Conservation (phyloP, 2,113 vertebrate species). For the Glaucomys volans region DNA sequence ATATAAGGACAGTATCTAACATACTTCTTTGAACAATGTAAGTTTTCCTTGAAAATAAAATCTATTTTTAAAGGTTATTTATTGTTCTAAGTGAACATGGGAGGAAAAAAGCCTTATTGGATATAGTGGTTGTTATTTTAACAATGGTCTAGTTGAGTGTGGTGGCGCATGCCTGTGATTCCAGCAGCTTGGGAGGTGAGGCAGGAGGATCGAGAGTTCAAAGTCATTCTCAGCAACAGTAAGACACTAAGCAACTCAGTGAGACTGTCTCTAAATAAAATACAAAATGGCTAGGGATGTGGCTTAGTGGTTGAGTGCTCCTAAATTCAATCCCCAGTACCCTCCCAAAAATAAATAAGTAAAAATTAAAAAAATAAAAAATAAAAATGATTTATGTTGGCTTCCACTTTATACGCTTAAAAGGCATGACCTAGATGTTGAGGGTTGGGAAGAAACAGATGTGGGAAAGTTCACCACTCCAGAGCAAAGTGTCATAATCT, state of each 20-base stretch:
- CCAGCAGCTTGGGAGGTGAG: too few species aligned
- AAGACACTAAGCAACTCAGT: too few species aligned
- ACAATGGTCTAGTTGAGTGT: background rate
- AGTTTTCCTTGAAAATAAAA: conserved; percentile 43
- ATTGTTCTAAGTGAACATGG: background rate
- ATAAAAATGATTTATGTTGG: background rate
- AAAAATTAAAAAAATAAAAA: too few species aligned
- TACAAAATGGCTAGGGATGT: too few species aligned
- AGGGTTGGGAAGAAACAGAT: background rate
- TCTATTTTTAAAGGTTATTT: background rate
- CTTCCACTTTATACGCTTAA: background rate
- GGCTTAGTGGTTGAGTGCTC: too few species aligned
- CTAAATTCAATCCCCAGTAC: too few species aligned
- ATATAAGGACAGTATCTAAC: background rate
- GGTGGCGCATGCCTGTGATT: too few species aligned
- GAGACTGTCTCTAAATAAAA: too few species aligned
- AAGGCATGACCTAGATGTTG: background rate
- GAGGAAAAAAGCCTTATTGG: background rate
- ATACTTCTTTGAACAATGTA: background rate
- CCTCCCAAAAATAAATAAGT: too few species aligned
- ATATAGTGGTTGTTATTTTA: background rate
- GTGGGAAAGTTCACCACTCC: background rate
- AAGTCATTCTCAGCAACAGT: too few species aligned
- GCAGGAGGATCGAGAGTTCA: too few species aligned
- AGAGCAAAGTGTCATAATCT: background rate